phyloP scores from a whole-genome alignment of 2,797 vertebrate species.

The Melanotaenia trifasciata region DNA sequence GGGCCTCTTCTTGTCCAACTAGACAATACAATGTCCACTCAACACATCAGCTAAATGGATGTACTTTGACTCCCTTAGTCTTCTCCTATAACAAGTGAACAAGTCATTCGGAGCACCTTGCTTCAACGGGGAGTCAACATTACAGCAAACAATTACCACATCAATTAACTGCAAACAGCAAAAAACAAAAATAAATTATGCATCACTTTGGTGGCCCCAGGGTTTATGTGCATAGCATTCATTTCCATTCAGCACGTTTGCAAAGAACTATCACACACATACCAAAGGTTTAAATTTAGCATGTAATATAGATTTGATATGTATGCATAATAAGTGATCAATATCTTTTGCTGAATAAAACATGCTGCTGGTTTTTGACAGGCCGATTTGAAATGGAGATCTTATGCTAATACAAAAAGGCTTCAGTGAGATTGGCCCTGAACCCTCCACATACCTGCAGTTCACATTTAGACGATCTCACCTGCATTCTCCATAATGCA shows the following conservation, averaged over 20 bases:
- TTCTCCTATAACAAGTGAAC: slow-evolving; percentile 38
- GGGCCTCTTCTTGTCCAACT: background rate
- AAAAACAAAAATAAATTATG: slow-evolving; percentile 21
- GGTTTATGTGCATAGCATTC: slow-evolving; percentile 53
- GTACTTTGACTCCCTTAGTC: slow-evolving; percentile 16
- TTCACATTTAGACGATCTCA: slow-evolving; percentile 77
- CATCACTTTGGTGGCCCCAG: slow-evolving; percentile 25
- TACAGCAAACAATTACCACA: slow-evolving; percentile 32
- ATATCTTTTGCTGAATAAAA: slow-evolving; percentile 80
- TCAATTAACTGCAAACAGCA: slow-evolving; percentile 20
- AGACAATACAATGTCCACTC: slow-evolving; percentile 27
- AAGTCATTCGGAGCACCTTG: slow-evolving; percentile 9
- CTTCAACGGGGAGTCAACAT: slow-evolving; percentile 35
- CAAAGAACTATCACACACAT: slow-evolving; percentile 46
- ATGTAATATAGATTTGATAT: slow-evolving; percentile 67
- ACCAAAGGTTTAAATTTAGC: slow-evolving; percentile 55
- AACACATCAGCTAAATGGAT: slow-evolving; percentile 55
- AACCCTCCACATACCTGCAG: slow-evolving; percentile 76
- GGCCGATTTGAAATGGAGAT: slow-evolving; percentile 80
- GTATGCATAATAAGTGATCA: slow-evolving; percentile 77
- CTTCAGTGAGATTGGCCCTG: slow-evolving; percentile 79
- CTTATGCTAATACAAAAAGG: slow-evolving; percentile 76
- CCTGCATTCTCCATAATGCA: slow-evolving; percentile 82
- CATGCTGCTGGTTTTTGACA: slow-evolving; percentile 70
- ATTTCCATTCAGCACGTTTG: slow-evolving; percentile 40